Evolutionary conservation across 2,888 invertebrate species (phyloP), one percentile per base, ranked within the genome.

Genomic region (Brachylomia viminalis): DNA sequence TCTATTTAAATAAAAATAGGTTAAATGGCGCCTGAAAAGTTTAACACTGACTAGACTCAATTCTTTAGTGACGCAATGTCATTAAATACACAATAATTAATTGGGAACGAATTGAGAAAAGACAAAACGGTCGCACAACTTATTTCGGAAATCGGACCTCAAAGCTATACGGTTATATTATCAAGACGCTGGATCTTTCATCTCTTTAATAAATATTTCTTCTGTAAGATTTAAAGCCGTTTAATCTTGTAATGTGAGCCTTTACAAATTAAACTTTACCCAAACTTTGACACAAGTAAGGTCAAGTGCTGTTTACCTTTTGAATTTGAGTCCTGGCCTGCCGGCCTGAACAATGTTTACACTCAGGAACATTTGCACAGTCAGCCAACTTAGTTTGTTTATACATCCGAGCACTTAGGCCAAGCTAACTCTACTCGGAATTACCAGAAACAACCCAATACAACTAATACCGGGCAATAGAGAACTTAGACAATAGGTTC

Each of bases 241-340:
- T 83, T 85, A 79, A 86, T 84, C 86, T 77, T 64, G 79, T 87
- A 86, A 86, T 86, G 82, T 82, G 86, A 86, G 64, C 79, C 88
- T 82, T 84, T 78, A 80, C 77, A 86, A 83, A 83, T 83, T 78
- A 80, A 86, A 86, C 81, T 85, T 86, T 66, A 67, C 38, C 66
- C 71, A 79, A 86, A 86, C 79, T 86, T 86, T 78, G 83, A 82
- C 84, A 73, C 71, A 67, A 82, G 68, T 74, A 64, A 86, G 84
- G 84, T 86, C 86, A 87, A 86, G 68, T 64, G 73, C 66, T 76
- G 75, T 86, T 84, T 84, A 78, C 73, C 74, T 82, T 87, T 79
- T 73, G 80, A 84, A 83, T 85, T 78, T 82, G 74, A 64, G 75
- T 70, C 47, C 45, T 33, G 66, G 62, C 42, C 30, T 17, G 15